Conservation (phyloP, 2,797 vertebrate genomes). For the Thaleichthys pacificus region DNA sequence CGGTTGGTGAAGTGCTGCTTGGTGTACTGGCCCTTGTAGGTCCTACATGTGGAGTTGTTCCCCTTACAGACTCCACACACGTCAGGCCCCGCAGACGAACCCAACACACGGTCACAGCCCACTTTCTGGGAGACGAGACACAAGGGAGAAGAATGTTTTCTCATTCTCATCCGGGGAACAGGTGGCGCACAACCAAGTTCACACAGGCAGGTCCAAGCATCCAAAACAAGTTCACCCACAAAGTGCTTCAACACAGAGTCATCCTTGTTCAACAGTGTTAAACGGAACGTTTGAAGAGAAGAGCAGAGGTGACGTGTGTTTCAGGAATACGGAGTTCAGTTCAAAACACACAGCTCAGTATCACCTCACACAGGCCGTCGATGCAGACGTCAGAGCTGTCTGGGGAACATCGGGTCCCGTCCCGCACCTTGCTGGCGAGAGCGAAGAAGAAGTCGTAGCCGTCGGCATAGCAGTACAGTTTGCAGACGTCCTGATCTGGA, state of each 20-base stretch:
- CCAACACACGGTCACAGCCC: constrained; percentile 84
- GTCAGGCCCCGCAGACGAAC: constrained; percentile 79
- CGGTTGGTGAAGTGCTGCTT: constrained; percentile 82
- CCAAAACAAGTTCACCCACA: background rate
- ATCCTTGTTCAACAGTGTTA: constrained; percentile 16
- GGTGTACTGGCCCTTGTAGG: constrained; percentile 80
- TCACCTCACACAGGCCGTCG: constrained; percentile 91
- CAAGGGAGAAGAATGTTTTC: background rate
- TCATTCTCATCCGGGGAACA: background rate
- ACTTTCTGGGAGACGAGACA: constrained; percentile 74
- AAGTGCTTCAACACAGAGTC: constrained; percentile 1
- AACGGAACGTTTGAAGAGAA: constrained; percentile 4
- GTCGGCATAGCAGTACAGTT: constrained; percentile 92
- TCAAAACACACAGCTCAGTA: constrained; percentile 11
- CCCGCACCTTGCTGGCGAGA: constrained; percentile 90
- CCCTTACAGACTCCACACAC: constrained; percentile 85
- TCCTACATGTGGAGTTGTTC: constrained; percentile 84
- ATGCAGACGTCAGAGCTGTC: constrained; percentile 85
- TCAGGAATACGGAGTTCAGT: constrained; percentile 1
- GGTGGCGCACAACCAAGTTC: background rate
- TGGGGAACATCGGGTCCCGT: constrained; percentile 86
- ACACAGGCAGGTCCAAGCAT: background rate
- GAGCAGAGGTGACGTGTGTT: background rate
- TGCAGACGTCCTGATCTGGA: constrained; percentile 89
- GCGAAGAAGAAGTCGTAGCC: constrained; percentile 94